Conservation (phyloP, 2,888 invertebrate species). For the Cryptophagus acutangulus region DNA sequence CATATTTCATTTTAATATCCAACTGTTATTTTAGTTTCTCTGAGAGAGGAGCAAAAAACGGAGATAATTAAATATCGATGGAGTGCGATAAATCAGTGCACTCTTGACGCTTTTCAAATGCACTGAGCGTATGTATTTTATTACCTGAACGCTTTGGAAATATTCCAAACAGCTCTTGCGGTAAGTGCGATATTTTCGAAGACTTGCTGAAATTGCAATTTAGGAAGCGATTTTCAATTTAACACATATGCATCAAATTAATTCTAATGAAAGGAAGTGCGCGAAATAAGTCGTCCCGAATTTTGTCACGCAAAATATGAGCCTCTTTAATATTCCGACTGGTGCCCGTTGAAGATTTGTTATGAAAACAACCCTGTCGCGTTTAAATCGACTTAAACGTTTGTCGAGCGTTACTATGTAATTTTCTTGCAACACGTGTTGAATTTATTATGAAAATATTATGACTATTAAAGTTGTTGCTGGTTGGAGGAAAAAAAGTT, state of each 20-base stretch:
- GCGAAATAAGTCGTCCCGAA: slow-evolving; percentile 33
- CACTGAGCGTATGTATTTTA: slow-evolving; percentile 13
- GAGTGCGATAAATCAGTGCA: too few species aligned
- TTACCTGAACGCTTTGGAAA: slow-evolving; percentile 12
- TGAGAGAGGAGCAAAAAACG: too few species aligned
- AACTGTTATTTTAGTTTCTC: too few species aligned
- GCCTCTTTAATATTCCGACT: slow-evolving; percentile 34
- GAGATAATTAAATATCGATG: too few species aligned
- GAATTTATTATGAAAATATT: neutral
- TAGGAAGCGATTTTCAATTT: too few species aligned
- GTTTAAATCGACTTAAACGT: slow-evolving; percentile 16
- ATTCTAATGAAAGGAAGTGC: slow-evolving; percentile 29
- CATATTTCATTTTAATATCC: too few species aligned
- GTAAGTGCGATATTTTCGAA: slow-evolving; percentile 9
- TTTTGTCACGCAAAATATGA: slow-evolving; percentile 14
- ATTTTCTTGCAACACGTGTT: neutral
- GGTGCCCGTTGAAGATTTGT: slow-evolving; percentile 30
- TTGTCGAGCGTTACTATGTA: neutral
- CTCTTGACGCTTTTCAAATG: slow-evolving; percentile 8
- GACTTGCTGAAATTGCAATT: slow-evolving; percentile 12
- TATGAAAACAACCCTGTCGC: slow-evolving; percentile 23
- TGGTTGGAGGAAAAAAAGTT: too few species aligned
- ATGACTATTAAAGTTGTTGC: too few species aligned
- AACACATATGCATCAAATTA: too few species aligned
- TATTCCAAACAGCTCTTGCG: slow-evolving; percentile 12